Conservation (phyloP, 2,797 vertebrate genomes). For the Crenichthys baileyi region DNA sequence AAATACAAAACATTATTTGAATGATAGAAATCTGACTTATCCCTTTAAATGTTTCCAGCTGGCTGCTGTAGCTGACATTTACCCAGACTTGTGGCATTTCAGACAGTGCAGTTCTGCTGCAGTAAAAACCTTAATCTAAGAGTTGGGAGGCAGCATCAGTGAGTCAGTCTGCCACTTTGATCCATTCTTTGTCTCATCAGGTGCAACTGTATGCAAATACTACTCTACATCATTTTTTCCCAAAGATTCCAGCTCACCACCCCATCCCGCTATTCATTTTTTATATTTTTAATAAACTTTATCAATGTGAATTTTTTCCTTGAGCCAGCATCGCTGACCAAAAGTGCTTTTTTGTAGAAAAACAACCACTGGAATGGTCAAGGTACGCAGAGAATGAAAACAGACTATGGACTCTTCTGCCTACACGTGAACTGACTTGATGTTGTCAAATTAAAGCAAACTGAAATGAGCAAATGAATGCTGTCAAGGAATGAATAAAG, state of each 20-base stretch:
- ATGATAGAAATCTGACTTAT: conserved; percentile 39
- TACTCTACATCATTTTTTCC: conserved; percentile 56
- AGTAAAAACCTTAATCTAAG: background rate
- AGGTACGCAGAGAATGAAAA: conserved; percentile 55
- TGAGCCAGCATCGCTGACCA: conserved; percentile 85
- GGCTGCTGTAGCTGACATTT: conserved; percentile 33
- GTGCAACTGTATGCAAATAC: conserved; percentile 26
- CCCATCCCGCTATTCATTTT: conserved; percentile 74
- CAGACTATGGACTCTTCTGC: conserved; percentile 79
- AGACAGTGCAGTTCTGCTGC: conserved; percentile 23
- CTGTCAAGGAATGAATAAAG: conserved; percentile 63
- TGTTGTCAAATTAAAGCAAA: conserved; percentile 81
- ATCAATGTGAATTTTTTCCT: conserved; percentile 60
- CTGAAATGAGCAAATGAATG: conserved; percentile 81
- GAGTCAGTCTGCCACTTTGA: background rate
- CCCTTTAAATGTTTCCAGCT: conserved; percentile 15
- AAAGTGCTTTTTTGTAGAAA: conserved; percentile 90
- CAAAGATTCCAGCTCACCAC: conserved; percentile 75
- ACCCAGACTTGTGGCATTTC: conserved; percentile 4
- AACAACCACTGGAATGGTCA: conserved; percentile 88
- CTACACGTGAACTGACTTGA: conserved; percentile 59
- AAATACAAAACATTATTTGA: conserved; percentile 49
- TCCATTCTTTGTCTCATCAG: conserved; percentile 26
- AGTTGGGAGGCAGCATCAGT: background rate
- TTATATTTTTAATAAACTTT: conserved; percentile 72